Evolutionary conservation across 1,140 invertebrate species (phyloP).

Genomic region (Bathynomus jamesi): DNA sequence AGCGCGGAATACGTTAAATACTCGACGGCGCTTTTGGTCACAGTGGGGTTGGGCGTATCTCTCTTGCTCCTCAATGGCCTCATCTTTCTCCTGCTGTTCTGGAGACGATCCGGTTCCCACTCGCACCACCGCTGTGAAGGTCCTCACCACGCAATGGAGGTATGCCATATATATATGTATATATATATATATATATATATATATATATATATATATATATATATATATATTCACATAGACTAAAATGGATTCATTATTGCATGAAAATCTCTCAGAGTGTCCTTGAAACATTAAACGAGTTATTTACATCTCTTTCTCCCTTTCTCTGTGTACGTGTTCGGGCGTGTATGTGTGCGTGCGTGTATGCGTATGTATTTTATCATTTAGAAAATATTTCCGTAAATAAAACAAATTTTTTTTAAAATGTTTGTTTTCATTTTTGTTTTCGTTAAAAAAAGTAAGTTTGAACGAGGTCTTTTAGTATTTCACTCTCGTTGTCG

Average conservation of each 20-base stretch:
- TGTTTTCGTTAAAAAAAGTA: no score
- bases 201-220: conserved; percentile 8
- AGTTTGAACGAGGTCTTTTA: no score
- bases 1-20: conserved; percentile 45
- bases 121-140: conserved; percentile 24
- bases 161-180: no score
- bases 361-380: neutral
- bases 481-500: no score
- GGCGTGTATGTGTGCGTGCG: neutral
- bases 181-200: conserved; percentile 11
- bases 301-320: neutral
- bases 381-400: no score
- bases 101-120: conserved; percentile 19
- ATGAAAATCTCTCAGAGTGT: neutral
- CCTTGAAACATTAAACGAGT: neutral
- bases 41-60: conserved; percentile 84
- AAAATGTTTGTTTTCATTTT: no score
- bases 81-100: conserved; percentile 54
- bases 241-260: neutral
- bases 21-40: conserved; percentile 77
- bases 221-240: conserved; percentile 2
- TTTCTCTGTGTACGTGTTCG: neutral
- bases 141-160: conserved; percentile 18
- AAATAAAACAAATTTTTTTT: no score
- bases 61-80: conserved; percentile 83